These are phyloP conservation scores for Hippopotamus amphibius DNA, from an alignment of 2,113 vertebrate species.

Conservation along the genomic window DNA sequence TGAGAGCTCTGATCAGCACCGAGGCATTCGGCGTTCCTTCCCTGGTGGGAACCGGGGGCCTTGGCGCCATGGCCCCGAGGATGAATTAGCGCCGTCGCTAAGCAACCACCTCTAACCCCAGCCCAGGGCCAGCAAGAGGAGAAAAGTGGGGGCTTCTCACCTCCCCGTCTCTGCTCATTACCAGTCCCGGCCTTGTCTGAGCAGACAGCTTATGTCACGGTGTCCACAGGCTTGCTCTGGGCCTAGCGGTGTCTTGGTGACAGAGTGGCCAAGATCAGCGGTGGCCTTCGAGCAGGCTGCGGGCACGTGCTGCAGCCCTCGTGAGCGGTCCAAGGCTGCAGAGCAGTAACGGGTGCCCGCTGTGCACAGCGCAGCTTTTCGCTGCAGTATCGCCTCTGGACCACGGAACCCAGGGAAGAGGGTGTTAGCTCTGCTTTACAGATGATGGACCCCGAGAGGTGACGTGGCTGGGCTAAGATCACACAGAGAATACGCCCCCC, in stretches of 20 bases:
- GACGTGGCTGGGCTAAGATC: neutral
- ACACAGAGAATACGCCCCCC: neutral
- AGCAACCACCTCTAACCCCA: constrained; percentile 44
- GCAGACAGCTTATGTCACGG: neutral
- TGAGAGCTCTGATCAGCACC: neutral
- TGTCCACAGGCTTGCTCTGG: neutral
- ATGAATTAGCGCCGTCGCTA: constrained; percentile 31
- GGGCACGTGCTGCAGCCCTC: neutral
- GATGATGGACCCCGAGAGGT: neutral
- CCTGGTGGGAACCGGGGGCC: neutral
- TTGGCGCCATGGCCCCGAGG: too few species aligned
- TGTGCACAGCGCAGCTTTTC: rapidly evolving
- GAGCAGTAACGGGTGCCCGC: neutral
- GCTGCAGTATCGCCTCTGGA: neutral
- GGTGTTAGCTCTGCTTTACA: neutral
- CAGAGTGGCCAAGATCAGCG: neutral
- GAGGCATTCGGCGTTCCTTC: neutral
- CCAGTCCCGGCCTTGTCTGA: neutral
- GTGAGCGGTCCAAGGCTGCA: neutral
- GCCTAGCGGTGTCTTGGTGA: neutral
- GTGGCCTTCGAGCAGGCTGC: neutral
- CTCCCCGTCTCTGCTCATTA: neutral
- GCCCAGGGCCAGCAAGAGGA: neutral
- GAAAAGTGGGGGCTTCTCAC: neutral
- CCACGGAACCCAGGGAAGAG: neutral